phyloP scores from a whole-genome alignment of 2,113 vertebrate genomes.

The Oriolus oriolus region DNA sequence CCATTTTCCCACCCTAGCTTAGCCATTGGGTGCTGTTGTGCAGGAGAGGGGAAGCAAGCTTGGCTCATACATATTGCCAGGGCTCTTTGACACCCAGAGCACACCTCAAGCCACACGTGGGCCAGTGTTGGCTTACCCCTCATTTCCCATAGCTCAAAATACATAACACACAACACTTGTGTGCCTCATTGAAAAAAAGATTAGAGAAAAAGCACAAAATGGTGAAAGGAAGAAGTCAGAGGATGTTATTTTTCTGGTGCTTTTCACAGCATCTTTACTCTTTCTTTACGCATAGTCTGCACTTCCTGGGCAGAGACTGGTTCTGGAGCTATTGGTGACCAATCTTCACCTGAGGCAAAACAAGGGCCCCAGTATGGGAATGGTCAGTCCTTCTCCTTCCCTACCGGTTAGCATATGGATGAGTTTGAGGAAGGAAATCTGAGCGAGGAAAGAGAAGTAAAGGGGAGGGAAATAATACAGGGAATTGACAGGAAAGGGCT shows the following conservation, averaged over 20 bases:
- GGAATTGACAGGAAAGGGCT: neutral
- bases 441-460: neutral
- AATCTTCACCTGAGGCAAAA: neutral
- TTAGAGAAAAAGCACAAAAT: neutral
- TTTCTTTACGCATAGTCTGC: neutral
- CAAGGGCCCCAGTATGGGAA: neutral
- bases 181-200: neutral
- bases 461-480: neutral
- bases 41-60: neutral
- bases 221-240: neutral
- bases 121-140: neutral
- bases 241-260: neutral
- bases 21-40: neutral
- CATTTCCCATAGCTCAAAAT: neutral
- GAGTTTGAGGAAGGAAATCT: neutral
- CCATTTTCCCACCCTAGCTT: neutral
- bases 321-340: neutral
- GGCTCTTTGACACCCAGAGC: neutral
- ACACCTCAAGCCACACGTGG: neutral
- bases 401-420: neutral
- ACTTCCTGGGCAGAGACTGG: neutral
- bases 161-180: rapidly evolving
- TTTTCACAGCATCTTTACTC: neutral
- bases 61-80: neutral
- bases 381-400: neutral